Evolutionary conservation across 2,888 invertebrate genomes (phyloP), one percentile per base, ranked within the genome.

Genomic region (Eudemis profundana): DNA sequence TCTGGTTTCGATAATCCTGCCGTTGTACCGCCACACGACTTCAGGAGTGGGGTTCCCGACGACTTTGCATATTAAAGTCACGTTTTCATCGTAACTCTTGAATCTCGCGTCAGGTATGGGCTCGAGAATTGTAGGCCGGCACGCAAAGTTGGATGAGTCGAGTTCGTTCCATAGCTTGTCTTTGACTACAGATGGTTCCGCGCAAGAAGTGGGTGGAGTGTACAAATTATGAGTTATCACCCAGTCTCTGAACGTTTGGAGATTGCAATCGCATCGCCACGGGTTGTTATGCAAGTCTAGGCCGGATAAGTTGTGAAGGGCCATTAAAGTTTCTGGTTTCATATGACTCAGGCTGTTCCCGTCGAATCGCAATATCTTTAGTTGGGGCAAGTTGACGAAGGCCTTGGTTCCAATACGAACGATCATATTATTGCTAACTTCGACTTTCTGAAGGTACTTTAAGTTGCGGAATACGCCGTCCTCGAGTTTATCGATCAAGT

Each of bases 201-300:
- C 92, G 79, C 97, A 97, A 50, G 95, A 93, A 0, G 97, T 97
- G 1, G 96, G 95, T 7, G 95, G 93, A 10, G 96, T 95, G 77
- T 97, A 96, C 61, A 97, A 90, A 67, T 96, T 96, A 70, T 94
- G 94, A 71, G 93, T 93, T 61, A 96, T 93, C 67, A 95, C 94
- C 94, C 96, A 97, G 77, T 96, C 95, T 40, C 97, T 93, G 74
- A 98, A 96, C 56, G 94, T 93, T 78, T 96, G 95, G 70, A 98
- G 88, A 73, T 95, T 94, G 82, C 98, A 98, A 77, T 98, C 97
- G 83, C 98, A 98, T 66, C 95, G 94, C 98, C 98, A 98, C 0
- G 96, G 96, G 83, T 98, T 98, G 71, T 95, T 95, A 75, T 95
- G 95, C 46, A 98, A 89, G 74, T 95, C 95, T 40, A 98, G 86